Evolutionary conservation across 2,888 invertebrate genomes (phyloP), one percentile per base, ranked within the genome.

Genomic region (Scrobipalpa costella): DNA sequence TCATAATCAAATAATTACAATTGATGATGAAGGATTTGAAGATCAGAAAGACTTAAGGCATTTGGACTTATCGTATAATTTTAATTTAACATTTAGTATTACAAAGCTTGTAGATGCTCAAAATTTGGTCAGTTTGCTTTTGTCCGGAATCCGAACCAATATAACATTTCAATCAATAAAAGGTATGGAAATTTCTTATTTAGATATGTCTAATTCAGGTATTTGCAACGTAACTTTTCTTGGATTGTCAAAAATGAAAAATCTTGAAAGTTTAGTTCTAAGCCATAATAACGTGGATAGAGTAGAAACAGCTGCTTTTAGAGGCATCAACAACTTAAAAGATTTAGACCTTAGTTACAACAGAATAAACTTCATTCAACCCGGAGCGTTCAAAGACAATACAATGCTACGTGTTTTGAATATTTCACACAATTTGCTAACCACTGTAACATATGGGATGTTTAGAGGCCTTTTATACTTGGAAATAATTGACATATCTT

Each of bases 51-150:
- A 78, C 61, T 73, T 88, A 40, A 64, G 66, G 0, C 44, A 65
- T 61, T 74, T 88, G 58, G 85, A 86, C 74, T 59, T 88, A 9
- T 86, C 88, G 0, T 80, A 71, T 67, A 88, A 88, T 68, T 21
- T 64, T 47, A 72, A 80, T 27, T 68, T 83, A 1, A 66, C 61
- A 36, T 75, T 84, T 9, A 71, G 76, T 38, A 64, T 72, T 27
- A 63, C 67, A 0, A 40, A 74, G 1, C 55, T 86, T 2, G 67
- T 67, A 40, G 67, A 68, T 7, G 66, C 68, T 9, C 70, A 60
- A 63, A 71, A 69, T 36, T 73, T 87, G 59, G 40, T 68, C 3
- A 68, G 63, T 36, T 67, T 88, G n/a, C 63, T 69, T 61, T 58
- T 88, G 50, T 83, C 84, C 1, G 83, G 83, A 7, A 70, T 76